Evolutionary conservation across 2,797 vertebrate genomes (phyloP).

Genomic region (Falco columbarius): DNA sequence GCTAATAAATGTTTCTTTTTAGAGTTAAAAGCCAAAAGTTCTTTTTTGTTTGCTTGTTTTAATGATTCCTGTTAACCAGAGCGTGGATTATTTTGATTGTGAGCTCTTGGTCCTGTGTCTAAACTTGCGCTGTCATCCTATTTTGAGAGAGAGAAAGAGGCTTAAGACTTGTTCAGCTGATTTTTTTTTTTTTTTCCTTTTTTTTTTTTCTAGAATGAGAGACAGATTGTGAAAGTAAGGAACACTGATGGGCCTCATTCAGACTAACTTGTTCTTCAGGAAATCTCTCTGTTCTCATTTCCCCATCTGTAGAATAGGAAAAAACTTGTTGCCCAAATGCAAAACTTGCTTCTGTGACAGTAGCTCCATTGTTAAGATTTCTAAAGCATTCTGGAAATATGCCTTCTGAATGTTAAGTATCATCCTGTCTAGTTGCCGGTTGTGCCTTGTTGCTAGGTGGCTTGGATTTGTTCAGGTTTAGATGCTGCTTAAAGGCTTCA

Average conservation of each 20-base stretch:
- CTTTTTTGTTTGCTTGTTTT: background rate
- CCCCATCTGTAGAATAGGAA: slow-evolving; percentile 19
- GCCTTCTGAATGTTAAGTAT: background rate
- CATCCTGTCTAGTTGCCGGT: slow-evolving; percentile 14
- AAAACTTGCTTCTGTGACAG: slow-evolving; percentile 17
- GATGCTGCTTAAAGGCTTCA: background rate
- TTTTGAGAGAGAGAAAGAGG: background rate
- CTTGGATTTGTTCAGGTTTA: background rate
- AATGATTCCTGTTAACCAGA: background rate
- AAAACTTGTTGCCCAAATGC: slow-evolving; percentile 10
- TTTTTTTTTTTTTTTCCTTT: background rate
- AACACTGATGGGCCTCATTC: slow-evolving; percentile 5
- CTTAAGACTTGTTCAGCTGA: background rate
- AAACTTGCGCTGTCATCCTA: background rate
- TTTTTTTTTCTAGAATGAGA: background rate
- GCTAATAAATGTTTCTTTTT: slow-evolving; percentile 19
- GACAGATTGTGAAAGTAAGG: slow-evolving; percentile 30
- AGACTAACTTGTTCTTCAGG: slow-evolving; percentile 54
- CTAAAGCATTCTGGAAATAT: slow-evolving; percentile 18
- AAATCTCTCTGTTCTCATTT: slow-evolving; percentile 49
- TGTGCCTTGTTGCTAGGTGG: slow-evolving; percentile 36
- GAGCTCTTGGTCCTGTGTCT: background rate
- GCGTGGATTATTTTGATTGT: background rate
- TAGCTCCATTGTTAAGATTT: slow-evolving; percentile 29
- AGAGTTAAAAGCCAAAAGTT: background rate